Base-by-base conservation (phyloP, 2,888 invertebrate species). In the Steinernema carpocapsae region DNA sequence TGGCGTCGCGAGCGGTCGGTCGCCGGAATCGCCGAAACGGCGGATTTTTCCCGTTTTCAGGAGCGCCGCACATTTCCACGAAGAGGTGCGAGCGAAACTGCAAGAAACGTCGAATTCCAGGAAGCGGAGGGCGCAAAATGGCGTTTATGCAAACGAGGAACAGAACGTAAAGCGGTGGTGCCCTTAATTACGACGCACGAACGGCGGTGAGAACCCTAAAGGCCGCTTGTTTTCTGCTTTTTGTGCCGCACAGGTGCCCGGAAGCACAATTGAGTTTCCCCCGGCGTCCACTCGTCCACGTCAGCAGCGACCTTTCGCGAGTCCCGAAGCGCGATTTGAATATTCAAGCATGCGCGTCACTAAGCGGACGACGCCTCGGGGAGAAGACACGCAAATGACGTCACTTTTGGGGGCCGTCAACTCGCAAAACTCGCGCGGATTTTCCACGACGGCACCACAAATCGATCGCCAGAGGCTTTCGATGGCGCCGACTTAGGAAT, bases 361-460 rank as follows among this genome's bases (percentile, higher is more conserved):
- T 14, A 6, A 22, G 56, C 51, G 51, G 19, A 43, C 43, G 43
- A 12, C 56, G 56, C 56, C 56, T 56, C 26, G 56, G 56, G 56
- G 12, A 51, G 51, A 51, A 51, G 51, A 51, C 51, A 51, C 56
- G 56, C 56, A 26, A 14, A 26, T 64, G 64, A 64, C 64, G 64
- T 64, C 29, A 56, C 56, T 56, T 48, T 32, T 29, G 32, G 32
- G 64, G 64, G 64, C 64, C 64, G 64, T 32, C 64, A 32, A 29
- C 64, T 7, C 64, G 56, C 48, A 7, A 48, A 48, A 48, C 48
- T 48, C 19, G 14, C 14, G 7, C 10, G 19, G 19, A 48, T 48
- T 48, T 14, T 17, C 37, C 37, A 48, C 17, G 48, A 48, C 48
- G 48, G 17, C 48, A 19, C 56, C 22, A 19, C 51, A 22, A 56